Percentiles rank a stretch among this genome's conserved stretches.
Evolutionary conservation across 2,797 vertebrate species (phyloP).

Genomic region (Gorsachius magnificus): DNA sequence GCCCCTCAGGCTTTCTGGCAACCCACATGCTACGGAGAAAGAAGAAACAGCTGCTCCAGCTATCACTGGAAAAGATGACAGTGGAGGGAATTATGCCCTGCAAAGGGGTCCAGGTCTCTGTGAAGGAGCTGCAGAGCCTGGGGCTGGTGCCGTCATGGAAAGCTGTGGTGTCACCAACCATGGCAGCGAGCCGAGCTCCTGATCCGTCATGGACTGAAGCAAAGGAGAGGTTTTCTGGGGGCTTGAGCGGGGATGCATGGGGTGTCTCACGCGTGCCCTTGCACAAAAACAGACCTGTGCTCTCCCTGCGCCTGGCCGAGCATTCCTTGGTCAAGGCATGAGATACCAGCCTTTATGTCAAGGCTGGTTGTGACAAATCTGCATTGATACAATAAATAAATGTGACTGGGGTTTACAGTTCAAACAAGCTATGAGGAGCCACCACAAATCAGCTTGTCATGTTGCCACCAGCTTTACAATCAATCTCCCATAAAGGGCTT

Average conservation of each 20-base stretch:
- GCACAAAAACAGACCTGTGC: background rate
- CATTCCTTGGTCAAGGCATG: background rate
- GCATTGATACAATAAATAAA: constrained; percentile 48
- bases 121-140: background rate
- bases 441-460: constrained; percentile 69
- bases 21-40: background rate
- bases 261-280: accelerated
- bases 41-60: constrained; percentile 63
- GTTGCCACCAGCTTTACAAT: constrained; percentile 46
- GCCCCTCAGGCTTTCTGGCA: constrained; percentile 52
- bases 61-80: constrained; percentile 56
- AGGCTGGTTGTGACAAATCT: background rate
- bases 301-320: background rate
- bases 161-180: background rate
- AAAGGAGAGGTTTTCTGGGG: background rate
- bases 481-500: constrained; percentile 62
- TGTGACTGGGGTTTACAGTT: constrained; percentile 43
- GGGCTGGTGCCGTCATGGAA: background rate
- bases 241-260: accelerated
- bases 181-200: background rate
- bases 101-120: background rate
- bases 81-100: background rate
- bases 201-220: accelerated
- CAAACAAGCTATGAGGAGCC: constrained; percentile 53
- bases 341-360: background rate